Evolutionary conservation across 1,140 invertebrate species (phyloP).

Genomic region (Phymorhynchus buccinoides): DNA sequence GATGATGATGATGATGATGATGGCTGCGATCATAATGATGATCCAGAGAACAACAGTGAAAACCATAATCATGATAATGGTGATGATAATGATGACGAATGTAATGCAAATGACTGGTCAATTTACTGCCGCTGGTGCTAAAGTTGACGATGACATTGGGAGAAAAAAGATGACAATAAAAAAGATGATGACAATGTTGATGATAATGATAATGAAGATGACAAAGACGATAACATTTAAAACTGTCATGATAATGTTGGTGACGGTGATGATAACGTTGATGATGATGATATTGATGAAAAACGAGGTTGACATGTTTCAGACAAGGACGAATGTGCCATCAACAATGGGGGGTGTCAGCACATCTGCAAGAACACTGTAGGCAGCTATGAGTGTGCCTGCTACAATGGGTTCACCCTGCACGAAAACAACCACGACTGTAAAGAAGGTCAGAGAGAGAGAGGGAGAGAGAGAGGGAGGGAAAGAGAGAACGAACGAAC

Average conservation of each 20-base stretch:
- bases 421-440: conserved; percentile 96
- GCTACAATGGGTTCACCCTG: conserved; percentile 95
- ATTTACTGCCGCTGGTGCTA: too few relatives aligned
- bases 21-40: background rate
- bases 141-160: too few relatives aligned
- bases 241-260: too few relatives aligned
- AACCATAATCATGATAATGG: too few relatives aligned
- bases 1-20: background rate
- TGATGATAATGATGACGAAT: too few relatives aligned
- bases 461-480: background rate
- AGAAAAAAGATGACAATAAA: too few relatives aligned
- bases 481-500: background rate
- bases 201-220: too few relatives aligned
- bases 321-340: conserved; percentile 97
- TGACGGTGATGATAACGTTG: background rate
- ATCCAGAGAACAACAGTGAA: too few relatives aligned
- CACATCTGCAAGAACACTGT: conserved; percentile 97
- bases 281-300: too few relatives aligned
- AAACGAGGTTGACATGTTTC: conserved; percentile 40
- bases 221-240: too few relatives aligned
- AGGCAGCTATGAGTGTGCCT: conserved; percentile 94
- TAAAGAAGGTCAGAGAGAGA: conserved; percentile 83
- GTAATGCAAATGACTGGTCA: too few relatives aligned
- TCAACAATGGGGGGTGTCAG: conserved; percentile 96
- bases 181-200: too few relatives aligned